Base-by-base conservation (phyloP, 2,113 vertebrate genomes). In the Caranx ignobilis region DNA sequence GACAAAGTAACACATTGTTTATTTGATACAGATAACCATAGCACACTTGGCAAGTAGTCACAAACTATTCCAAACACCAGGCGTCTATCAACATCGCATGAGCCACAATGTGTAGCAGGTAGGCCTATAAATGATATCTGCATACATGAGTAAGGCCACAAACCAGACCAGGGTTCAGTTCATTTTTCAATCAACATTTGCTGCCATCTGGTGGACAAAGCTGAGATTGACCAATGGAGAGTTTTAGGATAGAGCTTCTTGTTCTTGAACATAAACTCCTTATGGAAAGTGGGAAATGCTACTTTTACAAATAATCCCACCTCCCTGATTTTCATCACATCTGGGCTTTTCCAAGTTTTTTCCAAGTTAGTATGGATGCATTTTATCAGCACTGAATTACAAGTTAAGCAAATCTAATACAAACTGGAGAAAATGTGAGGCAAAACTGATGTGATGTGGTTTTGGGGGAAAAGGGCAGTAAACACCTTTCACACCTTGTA, bases 1-100 rank as follows among this genome's bases (percentile, higher is more conserved):
- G 50, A 80, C 55, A 77, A 80, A 79, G 31, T 71, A 82, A 81
- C 56, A 87, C 76, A 19, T 16, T 59, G 43, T 71, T 64, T 48
- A 56, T 70, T 65, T 79, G 47, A 61, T 47, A 90, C 75, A 80
- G 15, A 72, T 72, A 85, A 67, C 74, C 57, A 71, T 7, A 83
- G 64, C 63, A 82, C 79, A 88, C 18, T 34, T 81, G 56, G 47
- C 75, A 86, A 75, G 37, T 43, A 77, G 61, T 77, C 89, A 88
- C 80, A 90, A 79, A 87, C 71, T 75, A 79, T 69, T 79, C 35
- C 55, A 78, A 77, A 86, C 68, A 89, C 50, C 56, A 81, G 74
- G 68, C n/a, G 1, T 59, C 63, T 64, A 66, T 62, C 21, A 55
- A 18, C 21, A 50, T 82, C 64, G 77, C 77, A 72, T 77, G 73